phyloP scores from a whole-genome alignment of 2,888 invertebrate species.

The Papilio demoleus region DNA sequence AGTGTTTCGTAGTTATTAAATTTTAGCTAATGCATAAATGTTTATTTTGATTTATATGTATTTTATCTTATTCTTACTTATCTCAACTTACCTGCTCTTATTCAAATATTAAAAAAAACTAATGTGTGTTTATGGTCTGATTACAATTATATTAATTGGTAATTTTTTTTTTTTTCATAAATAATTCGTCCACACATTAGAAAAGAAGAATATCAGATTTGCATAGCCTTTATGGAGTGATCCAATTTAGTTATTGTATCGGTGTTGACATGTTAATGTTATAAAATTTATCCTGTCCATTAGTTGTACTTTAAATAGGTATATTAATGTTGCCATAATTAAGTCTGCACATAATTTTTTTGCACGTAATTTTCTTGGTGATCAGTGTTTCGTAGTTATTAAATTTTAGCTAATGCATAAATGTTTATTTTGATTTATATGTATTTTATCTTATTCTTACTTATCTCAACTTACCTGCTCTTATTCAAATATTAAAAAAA shows the following conservation, averaged over 20 bases:
- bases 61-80: no score
- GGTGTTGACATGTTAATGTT: conserved; percentile 6
- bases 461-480: no score
- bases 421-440: neutral
- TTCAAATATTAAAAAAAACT: no score
- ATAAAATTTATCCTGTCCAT: conserved; percentile 30
- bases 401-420: neutral
- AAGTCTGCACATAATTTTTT: conserved; percentile 27
- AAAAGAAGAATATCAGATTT: no score
- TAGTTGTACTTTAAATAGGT: conserved; percentile 37
- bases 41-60: neutral
- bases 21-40: neutral
- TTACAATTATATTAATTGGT: no score
- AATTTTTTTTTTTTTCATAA: no score
- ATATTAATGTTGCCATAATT: conserved; percentile 52
- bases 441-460: no score
- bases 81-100: no score
- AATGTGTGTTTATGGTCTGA: no score
- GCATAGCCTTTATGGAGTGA: no score
- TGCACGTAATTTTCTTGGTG: conserved; percentile 17
- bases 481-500: no score
- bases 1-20: neutral
- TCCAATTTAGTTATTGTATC: neutral
- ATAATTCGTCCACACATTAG: no score
- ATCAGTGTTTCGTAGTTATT: neutral